Conservation (phyloP, 2,797 vertebrate species). For the Serranus cabrilla region DNA sequence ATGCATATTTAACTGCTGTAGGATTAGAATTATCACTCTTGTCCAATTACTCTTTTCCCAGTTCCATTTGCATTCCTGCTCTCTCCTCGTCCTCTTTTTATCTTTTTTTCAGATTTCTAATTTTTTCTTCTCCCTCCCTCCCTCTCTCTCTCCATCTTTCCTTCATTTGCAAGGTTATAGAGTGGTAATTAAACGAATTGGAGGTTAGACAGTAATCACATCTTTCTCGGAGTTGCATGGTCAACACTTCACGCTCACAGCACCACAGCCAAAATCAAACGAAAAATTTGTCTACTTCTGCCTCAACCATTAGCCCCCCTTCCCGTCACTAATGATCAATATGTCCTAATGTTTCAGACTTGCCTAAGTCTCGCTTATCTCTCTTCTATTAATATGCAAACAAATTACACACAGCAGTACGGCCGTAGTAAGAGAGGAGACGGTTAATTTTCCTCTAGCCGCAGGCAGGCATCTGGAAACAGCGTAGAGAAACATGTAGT, state of each 20-base stretch:
- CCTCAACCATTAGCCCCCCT: constrained; percentile 17
- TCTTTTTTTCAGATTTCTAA: constrained; percentile 5
- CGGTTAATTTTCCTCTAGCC: constrained; percentile 68
- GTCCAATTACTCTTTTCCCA: constrained; percentile 65
- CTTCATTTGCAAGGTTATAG: constrained; percentile 49
- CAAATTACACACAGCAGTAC: constrained; percentile 51
- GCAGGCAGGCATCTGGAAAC: constrained; percentile 65
- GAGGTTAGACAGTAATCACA: constrained; percentile 44
- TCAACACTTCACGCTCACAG: constrained; percentile 37
- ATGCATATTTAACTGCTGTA: constrained; percentile 70
- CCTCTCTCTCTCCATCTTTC: constrained; percentile 33
- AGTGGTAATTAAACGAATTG: constrained; percentile 66
- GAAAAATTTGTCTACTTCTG: constrained; percentile 4
- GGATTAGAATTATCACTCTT: constrained; percentile 73
- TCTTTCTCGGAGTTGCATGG: constrained; percentile 45
- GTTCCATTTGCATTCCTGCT: constrained; percentile 60
- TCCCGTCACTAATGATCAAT: constrained; percentile 53
- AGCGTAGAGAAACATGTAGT: constrained; percentile 35
- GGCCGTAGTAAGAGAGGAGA: constrained; percentile 42
- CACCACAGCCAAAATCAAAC: constrained; percentile 40
- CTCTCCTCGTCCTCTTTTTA: constrained; percentile 13
- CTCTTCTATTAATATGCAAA: constrained; percentile 64
- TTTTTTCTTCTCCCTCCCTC: not conserved
- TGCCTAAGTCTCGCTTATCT: constrained; percentile 55
- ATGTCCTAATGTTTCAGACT: constrained; percentile 40